Conservation (phyloP, 2,113 vertebrate genomes). For the Ahaetulla prasina region DNA sequence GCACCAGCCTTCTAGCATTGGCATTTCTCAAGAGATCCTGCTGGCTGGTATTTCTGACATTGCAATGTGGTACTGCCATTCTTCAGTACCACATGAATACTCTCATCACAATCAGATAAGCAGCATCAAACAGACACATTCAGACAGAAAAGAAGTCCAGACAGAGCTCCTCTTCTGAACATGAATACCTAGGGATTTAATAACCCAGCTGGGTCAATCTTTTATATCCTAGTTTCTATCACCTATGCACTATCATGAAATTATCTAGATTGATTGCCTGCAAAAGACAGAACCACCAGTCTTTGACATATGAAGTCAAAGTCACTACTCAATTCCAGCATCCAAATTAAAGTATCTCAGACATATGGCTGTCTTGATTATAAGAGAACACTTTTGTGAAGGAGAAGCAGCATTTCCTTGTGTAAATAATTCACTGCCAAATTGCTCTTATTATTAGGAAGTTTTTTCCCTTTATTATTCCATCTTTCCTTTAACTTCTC, state of each 20-base stretch:
- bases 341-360: background rate
- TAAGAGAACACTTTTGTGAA: background rate
- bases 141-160: background rate
- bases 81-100: slow-evolving; percentile 24
- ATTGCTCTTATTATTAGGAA: background rate
- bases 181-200: slow-evolving; percentile 1
- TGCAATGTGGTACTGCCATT: slow-evolving; percentile 24
- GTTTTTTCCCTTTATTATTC: background rate
- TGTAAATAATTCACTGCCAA: background rate
- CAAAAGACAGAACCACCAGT: background rate
- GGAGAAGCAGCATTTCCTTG: background rate
- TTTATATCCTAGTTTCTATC: background rate
- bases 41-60: slow-evolving; percentile 14
- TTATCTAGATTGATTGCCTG: background rate
- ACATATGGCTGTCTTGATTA: background rate
- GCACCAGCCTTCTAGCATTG: slow-evolving; percentile 22
- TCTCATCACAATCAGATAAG: slow-evolving; percentile 20
- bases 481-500: background rate
- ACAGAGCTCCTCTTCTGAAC: background rate
- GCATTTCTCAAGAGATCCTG: slow-evolving; percentile 30
- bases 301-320: background rate
- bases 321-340: background rate
- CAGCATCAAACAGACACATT: slow-evolving; percentile 6
- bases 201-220: background rate
- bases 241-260: slow-evolving; percentile 1